phyloP scores from a whole-genome alignment of 1,140 invertebrate genomes.

The Drosophila prosaltans region DNA sequence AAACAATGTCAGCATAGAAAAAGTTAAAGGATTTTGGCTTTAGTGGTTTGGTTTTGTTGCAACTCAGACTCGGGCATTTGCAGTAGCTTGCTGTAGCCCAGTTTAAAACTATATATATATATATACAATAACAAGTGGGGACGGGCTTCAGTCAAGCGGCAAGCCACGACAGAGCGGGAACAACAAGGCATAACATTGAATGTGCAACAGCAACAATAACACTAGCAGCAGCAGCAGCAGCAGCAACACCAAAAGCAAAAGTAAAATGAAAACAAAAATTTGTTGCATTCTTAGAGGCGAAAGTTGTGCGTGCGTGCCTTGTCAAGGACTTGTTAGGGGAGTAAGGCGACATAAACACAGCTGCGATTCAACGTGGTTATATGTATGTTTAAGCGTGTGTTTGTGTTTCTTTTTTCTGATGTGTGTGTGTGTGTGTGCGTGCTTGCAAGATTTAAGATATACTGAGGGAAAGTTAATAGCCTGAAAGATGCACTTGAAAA shows the following conservation, averaged over 20 bases:
- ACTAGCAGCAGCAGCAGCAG: background rate
- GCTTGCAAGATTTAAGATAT: conserved; percentile 36
- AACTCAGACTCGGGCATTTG: conserved; percentile 6
- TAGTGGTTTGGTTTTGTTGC: conserved; percentile 35
- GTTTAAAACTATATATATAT: conserved; percentile 11
- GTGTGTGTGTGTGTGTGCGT: conserved; percentile 5
- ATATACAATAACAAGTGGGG: background rate
- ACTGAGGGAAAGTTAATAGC: conserved; percentile 39
- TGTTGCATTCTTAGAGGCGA: conserved; percentile 70
- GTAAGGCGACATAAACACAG: conserved; percentile 42
- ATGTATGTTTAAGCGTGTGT: background rate
- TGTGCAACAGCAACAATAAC: conserved; percentile 22
- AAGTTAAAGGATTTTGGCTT: conserved; percentile 62
- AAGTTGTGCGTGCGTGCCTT: conserved; percentile 61
- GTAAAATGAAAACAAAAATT: conserved; percentile 34
- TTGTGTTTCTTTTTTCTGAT: too few relatives aligned
- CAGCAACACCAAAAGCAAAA: conserved; percentile 29
- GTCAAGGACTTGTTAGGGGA: conserved; percentile 21
- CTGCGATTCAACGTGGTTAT: conserved; percentile 14
- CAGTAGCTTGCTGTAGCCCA: conserved; percentile 1
- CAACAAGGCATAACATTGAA: conserved; percentile 6
- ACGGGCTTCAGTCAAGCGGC: background rate
- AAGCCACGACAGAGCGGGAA: background rate
- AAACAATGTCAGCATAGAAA: conserved; percentile 58
- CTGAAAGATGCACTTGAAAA: conserved; percentile 47